Percentiles rank a stretch among this genome's conserved stretches.
These are phyloP conservation scores for Burhinus oedicnemus DNA, from an alignment of 2,113 vertebrate species.

Conservation along the genomic window DNA sequence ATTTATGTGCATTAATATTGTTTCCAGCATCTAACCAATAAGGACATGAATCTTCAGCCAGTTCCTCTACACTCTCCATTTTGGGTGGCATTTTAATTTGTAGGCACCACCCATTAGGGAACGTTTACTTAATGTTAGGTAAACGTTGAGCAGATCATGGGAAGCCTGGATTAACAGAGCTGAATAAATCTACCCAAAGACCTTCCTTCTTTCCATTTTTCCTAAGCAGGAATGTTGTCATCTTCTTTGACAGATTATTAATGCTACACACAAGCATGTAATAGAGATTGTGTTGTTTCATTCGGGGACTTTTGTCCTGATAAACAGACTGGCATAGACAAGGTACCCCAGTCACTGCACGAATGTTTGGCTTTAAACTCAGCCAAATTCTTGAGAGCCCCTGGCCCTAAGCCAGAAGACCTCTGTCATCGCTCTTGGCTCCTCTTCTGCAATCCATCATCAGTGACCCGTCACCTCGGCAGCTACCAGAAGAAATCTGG, in stretches of 20 bases:
- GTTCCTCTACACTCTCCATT: not conserved
- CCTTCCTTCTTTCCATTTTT: not conserved
- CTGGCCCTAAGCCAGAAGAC: slow-evolving; percentile 11
- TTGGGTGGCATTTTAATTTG: not conserved
- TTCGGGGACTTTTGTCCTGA: slow-evolving; percentile 40
- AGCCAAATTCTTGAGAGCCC: slow-evolving; percentile 24
- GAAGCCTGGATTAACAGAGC: not conserved
- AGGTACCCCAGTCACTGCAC: not conserved
- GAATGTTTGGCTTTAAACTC: not conserved
- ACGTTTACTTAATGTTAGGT: not conserved
- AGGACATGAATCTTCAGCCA: not conserved
- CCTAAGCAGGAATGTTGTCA: slow-evolving; percentile 30
- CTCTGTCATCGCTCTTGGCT: slow-evolving; percentile 35
- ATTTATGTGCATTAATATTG: not conserved
- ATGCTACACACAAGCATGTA: not conserved
- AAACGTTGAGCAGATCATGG: not conserved
- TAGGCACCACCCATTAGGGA: not conserved
- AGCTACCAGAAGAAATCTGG: slow-evolving; percentile 44
- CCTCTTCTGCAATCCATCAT: slow-evolving; percentile 48
- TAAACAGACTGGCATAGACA: slow-evolving; percentile 36
- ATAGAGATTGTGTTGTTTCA: slow-evolving; percentile 14
- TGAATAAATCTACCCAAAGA: not conserved
- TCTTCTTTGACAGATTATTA: slow-evolving; percentile 19
- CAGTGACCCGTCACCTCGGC: slow-evolving; percentile 21
- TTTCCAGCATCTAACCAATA: not conserved